phyloP scores from a whole-genome alignment of 2,888 invertebrate genomes.

The Microchrysa polita region DNA sequence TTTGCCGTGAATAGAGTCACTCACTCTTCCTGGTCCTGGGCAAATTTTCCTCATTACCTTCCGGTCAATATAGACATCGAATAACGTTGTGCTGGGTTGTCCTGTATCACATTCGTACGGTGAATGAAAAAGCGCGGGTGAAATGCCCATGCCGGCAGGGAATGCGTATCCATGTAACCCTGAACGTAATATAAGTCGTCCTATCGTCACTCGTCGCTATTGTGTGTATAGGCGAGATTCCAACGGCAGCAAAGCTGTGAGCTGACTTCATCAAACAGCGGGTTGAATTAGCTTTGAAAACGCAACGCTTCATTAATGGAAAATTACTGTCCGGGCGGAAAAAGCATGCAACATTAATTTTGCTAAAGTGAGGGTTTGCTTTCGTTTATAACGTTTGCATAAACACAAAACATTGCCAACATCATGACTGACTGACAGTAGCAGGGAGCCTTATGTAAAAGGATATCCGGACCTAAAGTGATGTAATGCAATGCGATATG shows the following conservation, averaged over 20 bases:
- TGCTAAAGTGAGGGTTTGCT: constrained; percentile 3
- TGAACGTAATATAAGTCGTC: too few species aligned
- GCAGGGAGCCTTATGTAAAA: neutral
- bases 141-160: neutral
- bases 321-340: constrained; percentile 14
- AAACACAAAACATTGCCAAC: neutral
- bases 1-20: neutral
- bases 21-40: neutral
- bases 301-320: constrained; percentile 16
- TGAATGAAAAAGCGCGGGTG: neutral
- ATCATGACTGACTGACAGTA: constrained; percentile 10
- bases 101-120: neutral
- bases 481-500: neutral
- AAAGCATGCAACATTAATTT: constrained; percentile 29
- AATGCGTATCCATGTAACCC: neutral
- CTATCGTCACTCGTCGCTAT: too few species aligned
- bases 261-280: neutral
- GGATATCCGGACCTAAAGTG: constrained; percentile 4
- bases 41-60: neutral
- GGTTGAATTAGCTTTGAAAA: neutral
- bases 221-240: too few species aligned
- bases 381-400: neutral
- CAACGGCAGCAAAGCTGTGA: neutral
- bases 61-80: neutral
- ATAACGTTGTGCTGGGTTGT: too few species aligned